phyloP scores from a whole-genome alignment of 2,888 invertebrate species.

The Hydriomena furcata region DNA sequence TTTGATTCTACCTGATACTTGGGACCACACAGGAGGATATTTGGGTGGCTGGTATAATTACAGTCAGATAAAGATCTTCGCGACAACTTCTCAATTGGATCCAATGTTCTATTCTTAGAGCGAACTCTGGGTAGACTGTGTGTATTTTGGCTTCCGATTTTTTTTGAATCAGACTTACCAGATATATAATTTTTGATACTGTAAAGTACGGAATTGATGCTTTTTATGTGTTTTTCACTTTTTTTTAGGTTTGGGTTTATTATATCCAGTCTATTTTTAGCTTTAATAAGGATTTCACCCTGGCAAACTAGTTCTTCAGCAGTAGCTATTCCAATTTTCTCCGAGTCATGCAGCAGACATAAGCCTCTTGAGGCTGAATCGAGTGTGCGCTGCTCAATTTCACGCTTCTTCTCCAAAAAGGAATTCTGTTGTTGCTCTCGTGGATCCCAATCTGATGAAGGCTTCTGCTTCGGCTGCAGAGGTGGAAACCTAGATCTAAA shows the following conservation, averaged over 20 bases:
- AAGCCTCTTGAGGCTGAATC: slow-evolving; percentile 92
- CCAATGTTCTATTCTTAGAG: slow-evolving; percentile 64
- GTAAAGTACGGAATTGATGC: slow-evolving; percentile 98
- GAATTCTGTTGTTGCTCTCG: no score
- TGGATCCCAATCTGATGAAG: no score
- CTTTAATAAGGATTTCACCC: slow-evolving; percentile 94
- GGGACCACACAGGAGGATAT: slow-evolving; percentile 84
- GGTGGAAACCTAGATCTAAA: slow-evolving; percentile 11
- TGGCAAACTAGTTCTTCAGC: slow-evolving; percentile 96
- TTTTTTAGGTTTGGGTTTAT: slow-evolving; percentile 94
- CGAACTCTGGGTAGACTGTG: slow-evolving; percentile 54
- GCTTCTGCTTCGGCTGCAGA: slow-evolving; percentile 87
- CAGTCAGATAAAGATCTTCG: slow-evolving; percentile 64
- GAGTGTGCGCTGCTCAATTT: slow-evolving; percentile 92
- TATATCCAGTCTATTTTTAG: slow-evolving; percentile 93
- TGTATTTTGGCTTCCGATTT: slow-evolving; percentile 67
- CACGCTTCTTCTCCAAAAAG: slow-evolving; percentile 88
- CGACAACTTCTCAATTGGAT: slow-evolving; percentile 58
- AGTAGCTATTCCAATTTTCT: slow-evolving; percentile 96
- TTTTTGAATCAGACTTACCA: slow-evolving; percentile 86
- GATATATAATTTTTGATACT: slow-evolving; percentile 97
- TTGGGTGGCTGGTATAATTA: slow-evolving; percentile 84
- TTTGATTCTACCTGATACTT: slow-evolving; percentile 69
- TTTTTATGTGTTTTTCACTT: slow-evolving; percentile 97
- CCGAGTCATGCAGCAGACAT: slow-evolving; percentile 93